Percentiles rank a stretch among this genome's conserved stretches.
phyloP scores from a whole-genome alignment of 2,113 vertebrate genomes.

The Gnathonemus echidnorhynchus region DNA sequence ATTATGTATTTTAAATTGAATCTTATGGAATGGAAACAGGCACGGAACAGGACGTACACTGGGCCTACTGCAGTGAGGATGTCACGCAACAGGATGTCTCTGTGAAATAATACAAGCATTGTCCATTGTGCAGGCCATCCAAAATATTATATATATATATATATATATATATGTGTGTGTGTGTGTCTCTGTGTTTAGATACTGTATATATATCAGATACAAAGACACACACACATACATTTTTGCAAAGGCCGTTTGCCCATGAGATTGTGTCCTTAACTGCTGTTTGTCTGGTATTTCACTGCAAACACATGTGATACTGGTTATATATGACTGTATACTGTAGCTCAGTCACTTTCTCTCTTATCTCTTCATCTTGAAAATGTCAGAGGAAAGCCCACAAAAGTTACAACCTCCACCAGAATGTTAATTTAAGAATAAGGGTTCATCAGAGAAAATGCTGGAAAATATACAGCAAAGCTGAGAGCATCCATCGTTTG shows the following conservation, averaged over 20 bases:
- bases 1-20: not conserved
- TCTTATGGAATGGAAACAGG: not conserved
- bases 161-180: not conserved
- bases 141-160: not conserved
- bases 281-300: not conserved
- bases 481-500: slow-evolving; percentile 24
- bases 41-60: not conserved
- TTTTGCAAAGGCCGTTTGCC: slow-evolving; percentile 8
- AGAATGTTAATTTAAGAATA: slow-evolving; percentile 46
- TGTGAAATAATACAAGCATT: not conserved
- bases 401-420: slow-evolving; percentile 47
- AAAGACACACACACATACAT: not conserved
- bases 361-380: slow-evolving; percentile 50
- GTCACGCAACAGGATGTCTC: not conserved
- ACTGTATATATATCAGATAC: not conserved
- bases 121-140: not conserved
- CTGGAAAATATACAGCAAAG: slow-evolving; percentile 41
- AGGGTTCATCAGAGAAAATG: slow-evolving; percentile 11
- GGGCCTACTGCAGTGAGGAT: not conserved
- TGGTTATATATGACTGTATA: slow-evolving; percentile 29
- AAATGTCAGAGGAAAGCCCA: slow-evolving; percentile 53
- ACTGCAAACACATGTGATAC: not conserved
- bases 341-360: slow-evolving; percentile 51
- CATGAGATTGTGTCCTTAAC: not conserved
- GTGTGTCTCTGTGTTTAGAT: not conserved